phyloP scores from a whole-genome alignment of 2,888 invertebrate genomes.

The Auanema sp. region DNA sequence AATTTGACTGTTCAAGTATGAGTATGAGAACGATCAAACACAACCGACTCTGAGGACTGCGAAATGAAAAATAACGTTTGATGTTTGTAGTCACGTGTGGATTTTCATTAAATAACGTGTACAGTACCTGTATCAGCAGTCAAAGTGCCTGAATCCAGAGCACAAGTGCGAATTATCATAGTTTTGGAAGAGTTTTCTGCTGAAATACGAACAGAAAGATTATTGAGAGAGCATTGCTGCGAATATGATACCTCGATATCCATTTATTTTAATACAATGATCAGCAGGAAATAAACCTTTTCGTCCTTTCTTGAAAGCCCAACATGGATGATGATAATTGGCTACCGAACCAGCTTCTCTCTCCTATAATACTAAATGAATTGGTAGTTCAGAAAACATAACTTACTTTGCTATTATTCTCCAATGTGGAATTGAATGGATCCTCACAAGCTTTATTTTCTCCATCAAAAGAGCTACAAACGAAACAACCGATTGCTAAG shows the following conservation, averaged over 20 bases:
- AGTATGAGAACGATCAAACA: too few relatives aligned
- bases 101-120: neutral
- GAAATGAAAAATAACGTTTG: neutral
- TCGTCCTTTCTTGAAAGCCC: slow-evolving; percentile 88
- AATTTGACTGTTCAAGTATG: too few relatives aligned
- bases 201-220: slow-evolving; percentile 27
- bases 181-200: slow-evolving; percentile 53
- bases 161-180: slow-evolving; percentile 88
- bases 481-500: slow-evolving; percentile 86
- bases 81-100: slow-evolving; percentile 1
- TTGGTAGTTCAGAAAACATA: neutral
- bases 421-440: slow-evolving; percentile 70
- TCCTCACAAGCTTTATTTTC: slow-evolving; percentile 85
- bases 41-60: too few relatives aligned
- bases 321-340: slow-evolving; percentile 82
- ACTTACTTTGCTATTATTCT: slow-evolving; percentile 25
- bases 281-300: slow-evolving; percentile 94
- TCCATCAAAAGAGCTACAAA: slow-evolving; percentile 89
- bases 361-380: slow-evolving; percentile 17
- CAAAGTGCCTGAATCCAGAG: slow-evolving; percentile 88
- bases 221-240: neutral
- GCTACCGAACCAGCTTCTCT: slow-evolving; percentile 34
- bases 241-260: slow-evolving; percentile 78
- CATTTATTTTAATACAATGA: slow-evolving; percentile 91
- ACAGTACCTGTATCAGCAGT: slow-evolving; percentile 80